phyloP scores from a whole-genome alignment of 2,113 vertebrate genomes.

The Petromus typicus region DNA sequence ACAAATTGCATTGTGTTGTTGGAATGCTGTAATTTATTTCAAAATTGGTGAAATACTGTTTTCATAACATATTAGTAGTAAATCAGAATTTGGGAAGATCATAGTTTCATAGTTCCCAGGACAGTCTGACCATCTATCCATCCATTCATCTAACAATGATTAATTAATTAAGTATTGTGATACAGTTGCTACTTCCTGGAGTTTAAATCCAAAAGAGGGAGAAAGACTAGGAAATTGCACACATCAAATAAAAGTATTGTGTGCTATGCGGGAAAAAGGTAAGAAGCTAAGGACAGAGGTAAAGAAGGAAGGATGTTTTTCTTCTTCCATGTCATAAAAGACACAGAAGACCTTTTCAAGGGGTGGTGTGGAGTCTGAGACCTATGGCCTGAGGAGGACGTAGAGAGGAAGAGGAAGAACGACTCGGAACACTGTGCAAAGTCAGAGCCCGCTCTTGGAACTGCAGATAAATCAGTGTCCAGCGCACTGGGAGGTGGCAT shows the following conservation, averaged over 20 bases:
- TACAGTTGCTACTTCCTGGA: background rate
- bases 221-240: background rate
- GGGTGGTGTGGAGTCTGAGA: background rate
- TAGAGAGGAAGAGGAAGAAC: background rate
- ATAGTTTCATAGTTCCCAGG: background rate
- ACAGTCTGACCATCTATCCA: background rate
- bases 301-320: background rate
- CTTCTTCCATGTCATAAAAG: background rate
- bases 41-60: background rate
- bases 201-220: background rate
- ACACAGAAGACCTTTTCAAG: background rate
- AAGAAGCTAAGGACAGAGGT: background rate
- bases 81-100: background rate
- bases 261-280: background rate
- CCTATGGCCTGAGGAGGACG: background rate
- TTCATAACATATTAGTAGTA: background rate
- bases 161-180: background rate
- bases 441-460: background rate
- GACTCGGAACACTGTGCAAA: too few relatives aligned
- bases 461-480: background rate
- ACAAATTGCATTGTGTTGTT: background rate
- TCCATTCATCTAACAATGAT: background rate
- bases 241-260: constrained; percentile 10
- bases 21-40: constrained; percentile 15
- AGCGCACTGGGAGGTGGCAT: background rate